Evolutionary conservation across 2,113 vertebrate species (phyloP), one percentile per base, ranked within the genome.

Genomic region (Spermophilus dauricus): DNA sequence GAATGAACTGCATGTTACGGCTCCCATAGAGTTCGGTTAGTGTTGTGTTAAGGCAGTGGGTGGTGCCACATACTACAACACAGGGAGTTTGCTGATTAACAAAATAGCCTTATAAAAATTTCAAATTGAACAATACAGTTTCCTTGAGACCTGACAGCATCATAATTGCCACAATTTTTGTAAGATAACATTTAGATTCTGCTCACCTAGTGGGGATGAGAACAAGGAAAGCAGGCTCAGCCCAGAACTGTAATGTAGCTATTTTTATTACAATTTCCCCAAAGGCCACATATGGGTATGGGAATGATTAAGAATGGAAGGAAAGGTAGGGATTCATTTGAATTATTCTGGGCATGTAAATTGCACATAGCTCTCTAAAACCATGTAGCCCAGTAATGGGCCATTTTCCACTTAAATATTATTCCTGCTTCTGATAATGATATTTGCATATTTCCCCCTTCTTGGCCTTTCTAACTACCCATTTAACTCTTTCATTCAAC

Each of bases 341-440:
- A 94, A 94, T 96, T 92, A 95, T 39, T 1, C 77, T 48, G 65
- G 28, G 39, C 91, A 92, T 51, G 58, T 90, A 63, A 85, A 92
- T 37, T 92, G 65, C 42, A 94, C 61, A 67, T 77, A 78, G 90
- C 39, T 92, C 61, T 72, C 84, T 87, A 87, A 96, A 92, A 90
- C 51, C 30, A 17, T 80, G 9, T 69, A 76, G 51, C 51, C 81
- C 65, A 32, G 28, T 61, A 82, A 82, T 45, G n/a, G 53, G 51
- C 75, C 75, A 89, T 65, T 93, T 97, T 92, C 82, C 6, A 37
- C 34, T 97, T 95, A 96, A 94, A 85, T 94, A 67, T 86, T 72
- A 37, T 96, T 63, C 37, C 61, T 61, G 16, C 70, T 89, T 69
- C 76, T 81, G 82, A 56, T 73, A 72, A 94, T 85, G 51, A 70